A percentile compares a stretch with the other conserved stretches of the same genome.
Conservation (phyloP, 2,797 vertebrate genomes). For the Morelia viridis region DNA sequence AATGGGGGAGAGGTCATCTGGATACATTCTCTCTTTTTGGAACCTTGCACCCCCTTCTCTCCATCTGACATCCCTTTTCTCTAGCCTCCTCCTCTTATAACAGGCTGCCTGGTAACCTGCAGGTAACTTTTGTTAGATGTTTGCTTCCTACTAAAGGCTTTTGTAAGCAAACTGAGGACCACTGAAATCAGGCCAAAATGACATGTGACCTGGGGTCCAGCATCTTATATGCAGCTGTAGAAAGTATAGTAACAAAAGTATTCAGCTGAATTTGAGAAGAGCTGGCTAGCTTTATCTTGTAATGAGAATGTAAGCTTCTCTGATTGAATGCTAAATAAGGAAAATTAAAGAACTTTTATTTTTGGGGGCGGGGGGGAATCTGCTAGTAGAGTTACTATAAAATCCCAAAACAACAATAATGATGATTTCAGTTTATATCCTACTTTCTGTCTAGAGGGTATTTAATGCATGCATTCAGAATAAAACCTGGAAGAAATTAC, state of each 20-base stretch:
- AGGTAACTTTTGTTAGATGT: neutral
- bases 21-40: neutral
- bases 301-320: neutral
- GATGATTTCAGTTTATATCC: neutral
- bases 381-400: neutral
- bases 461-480: neutral
- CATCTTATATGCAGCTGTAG: neutral
- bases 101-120: neutral
- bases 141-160: neutral
- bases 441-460: neutral
- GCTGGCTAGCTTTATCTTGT: neutral
- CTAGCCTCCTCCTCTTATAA: neutral
- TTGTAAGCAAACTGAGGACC: neutral
- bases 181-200: neutral
- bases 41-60: neutral
- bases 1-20: neutral
- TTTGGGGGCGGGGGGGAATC: neutral
- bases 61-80: neutral
- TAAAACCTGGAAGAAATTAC: neutral
- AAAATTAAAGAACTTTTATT: neutral
- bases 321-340: neutral
- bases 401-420: neutral
- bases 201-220: neutral
- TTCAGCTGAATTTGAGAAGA: neutral
- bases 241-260: neutral